These are phyloP conservation scores for Willisornis vidua DNA, from an alignment of 2,113 vertebrate species.

Conservation along the genomic window DNA sequence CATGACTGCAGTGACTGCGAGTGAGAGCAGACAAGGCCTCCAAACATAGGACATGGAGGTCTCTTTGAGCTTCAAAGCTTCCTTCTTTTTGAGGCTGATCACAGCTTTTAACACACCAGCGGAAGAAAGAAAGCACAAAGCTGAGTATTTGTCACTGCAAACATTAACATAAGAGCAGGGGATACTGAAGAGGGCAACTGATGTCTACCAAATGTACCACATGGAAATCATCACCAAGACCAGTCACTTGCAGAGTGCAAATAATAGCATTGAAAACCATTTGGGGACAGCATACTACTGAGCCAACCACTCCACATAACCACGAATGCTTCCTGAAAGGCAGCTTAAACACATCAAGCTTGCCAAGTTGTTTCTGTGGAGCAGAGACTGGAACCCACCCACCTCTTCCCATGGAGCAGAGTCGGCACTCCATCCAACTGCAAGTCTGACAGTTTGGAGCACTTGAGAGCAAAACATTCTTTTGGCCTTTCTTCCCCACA, in stretches of 20 bases:
- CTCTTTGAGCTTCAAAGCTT: background rate
- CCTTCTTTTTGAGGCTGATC: background rate
- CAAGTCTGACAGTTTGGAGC: background rate
- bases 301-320: background rate
- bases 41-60: background rate
- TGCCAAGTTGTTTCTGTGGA: rapidly evolving
- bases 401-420: rapidly evolving
- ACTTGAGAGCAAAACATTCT: background rate
- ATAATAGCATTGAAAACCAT: background rate
- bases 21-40: background rate
- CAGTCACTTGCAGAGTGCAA: background rate
- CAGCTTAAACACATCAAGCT: background rate
- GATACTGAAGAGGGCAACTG: background rate
- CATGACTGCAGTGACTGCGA: rapidly evolving
- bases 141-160: background rate
- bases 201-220: rapidly evolving
- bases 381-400: background rate
- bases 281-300: background rate
- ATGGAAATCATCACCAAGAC: background rate
- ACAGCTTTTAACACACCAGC: background rate
- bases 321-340: background rate
- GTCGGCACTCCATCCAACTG: background rate
- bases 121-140: background rate
- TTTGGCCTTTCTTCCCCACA: background rate
- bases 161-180: background rate